Base-by-base conservation (phyloP, 2,888 invertebrate species). In the Rhogogaster chlorosoma region DNA sequence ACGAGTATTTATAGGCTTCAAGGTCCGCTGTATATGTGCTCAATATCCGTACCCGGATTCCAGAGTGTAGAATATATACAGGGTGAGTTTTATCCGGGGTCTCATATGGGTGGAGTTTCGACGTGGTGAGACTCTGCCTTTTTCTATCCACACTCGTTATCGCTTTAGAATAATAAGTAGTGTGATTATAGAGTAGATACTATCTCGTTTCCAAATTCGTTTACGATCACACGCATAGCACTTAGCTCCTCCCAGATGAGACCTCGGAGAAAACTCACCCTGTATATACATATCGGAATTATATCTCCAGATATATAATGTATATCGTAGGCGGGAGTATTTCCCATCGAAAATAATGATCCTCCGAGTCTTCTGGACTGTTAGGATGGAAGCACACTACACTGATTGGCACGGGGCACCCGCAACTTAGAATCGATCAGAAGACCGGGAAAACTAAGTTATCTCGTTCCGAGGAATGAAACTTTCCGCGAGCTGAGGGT, bases 381-480 rank as follows among this genome's bases (percentile, higher is more conserved):
- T 12, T 64, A 26, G 9, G 22, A 12, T 64, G n/a, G n/a, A 57
- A n/a, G 18, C 57, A 57, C 57, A 57, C 57, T 57, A 22, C 57
- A 22, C 57, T 12, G 61, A 61, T 61, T 61, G 61, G 61, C 10
- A 26, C 7, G 2, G 22, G 57, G 22, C 10, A 26, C 22, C 70
- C 18, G 70, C 18, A 18, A 70, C n/a, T 70, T 70, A n/a, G 42
- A 73, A 73, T 73, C 42, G 42, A 42, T 42, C 9, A 73, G 42
- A 73, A 22, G 26, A 73, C 42, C 10, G 22, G 42, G 26, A 42
- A 45, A 53, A 77, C 49, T 10, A 77, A 45, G 45, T 77, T 77
- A 77, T 77, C 77, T 42, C 73, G 38, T 73, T 73, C 53, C 49
- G 15, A 77, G 77, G 77, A 77, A 77, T 53, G 32, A 53, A 77